phyloP scores from a whole-genome alignment of 2,888 invertebrate genomes.

The Polydrusus cervinus region DNA sequence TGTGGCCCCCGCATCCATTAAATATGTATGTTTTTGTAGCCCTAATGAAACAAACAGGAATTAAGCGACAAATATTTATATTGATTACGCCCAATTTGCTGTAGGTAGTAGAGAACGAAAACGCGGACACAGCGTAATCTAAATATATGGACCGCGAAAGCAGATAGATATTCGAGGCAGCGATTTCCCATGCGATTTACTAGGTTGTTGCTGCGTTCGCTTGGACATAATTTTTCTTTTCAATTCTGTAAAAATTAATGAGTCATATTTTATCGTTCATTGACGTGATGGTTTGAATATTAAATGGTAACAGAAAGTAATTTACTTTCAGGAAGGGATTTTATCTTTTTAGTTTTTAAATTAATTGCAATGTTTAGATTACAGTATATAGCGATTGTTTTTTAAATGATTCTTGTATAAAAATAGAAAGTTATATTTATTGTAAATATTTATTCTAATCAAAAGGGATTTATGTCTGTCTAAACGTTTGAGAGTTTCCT shows the following conservation, averaged over 20 bases:
- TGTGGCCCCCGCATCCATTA: neutral
- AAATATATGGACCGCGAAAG: conserved; percentile 43
- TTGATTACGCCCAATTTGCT: conserved; percentile 30
- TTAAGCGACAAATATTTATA: conserved; percentile 4
- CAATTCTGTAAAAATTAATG: conserved; percentile 19
- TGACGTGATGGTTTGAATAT: conserved; percentile 6
- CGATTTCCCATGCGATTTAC: conserved; percentile 42
- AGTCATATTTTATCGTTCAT: conserved; percentile 10
- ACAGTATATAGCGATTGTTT: no score
- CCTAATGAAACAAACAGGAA: conserved; percentile 2
- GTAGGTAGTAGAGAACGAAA: conserved; percentile 26
- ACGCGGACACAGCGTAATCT: conserved; percentile 43
- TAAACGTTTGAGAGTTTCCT: no score
- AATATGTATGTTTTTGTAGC: neutral
- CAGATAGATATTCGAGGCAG: conserved; percentile 38
- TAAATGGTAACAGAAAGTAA: neutral
- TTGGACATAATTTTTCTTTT: conserved; percentile 24
- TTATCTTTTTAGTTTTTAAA: no score
- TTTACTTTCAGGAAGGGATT: no score
- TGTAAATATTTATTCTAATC: no score
- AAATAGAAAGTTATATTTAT: no score
- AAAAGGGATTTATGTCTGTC: no score
- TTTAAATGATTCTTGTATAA: no score
- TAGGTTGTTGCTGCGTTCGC: conserved; percentile 8
- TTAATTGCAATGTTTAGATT: no score